Evolutionary conservation across 2,797 vertebrate genomes (phyloP).

Genomic region (Pseudomugil gertrudae): DNA sequence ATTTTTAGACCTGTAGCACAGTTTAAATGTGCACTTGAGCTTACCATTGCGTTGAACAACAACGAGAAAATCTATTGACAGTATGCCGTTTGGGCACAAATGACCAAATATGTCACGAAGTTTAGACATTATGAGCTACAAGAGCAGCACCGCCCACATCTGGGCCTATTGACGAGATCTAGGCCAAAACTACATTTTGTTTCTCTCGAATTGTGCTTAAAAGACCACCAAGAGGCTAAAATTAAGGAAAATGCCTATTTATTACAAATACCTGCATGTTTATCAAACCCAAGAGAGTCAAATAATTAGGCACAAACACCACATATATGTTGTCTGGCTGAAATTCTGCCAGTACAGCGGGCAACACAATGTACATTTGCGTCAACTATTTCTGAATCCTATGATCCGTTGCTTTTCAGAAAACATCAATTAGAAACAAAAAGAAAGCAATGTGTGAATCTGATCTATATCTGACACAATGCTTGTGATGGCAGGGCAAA

Average conservation of each 20-base stretch:
- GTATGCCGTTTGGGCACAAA: background rate
- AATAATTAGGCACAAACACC: background rate
- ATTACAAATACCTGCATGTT: rapidly evolving
- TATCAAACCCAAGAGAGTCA: background rate
- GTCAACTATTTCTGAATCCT: background rate
- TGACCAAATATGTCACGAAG: background rate
- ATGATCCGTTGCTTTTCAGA: background rate
- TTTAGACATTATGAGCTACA: background rate
- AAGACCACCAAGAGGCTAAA: background rate
- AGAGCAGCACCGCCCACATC: slow-evolving; percentile 22
- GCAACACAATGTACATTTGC: background rate
- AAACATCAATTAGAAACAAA: background rate
- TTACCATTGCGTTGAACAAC: no score
- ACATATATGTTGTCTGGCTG: background rate
- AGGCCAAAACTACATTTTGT: slow-evolving; percentile 17
- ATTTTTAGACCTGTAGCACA: background rate
- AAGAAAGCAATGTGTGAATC: no score
- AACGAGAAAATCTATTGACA: no score
- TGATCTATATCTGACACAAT: background rate
- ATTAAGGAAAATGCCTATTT: rapidly evolving
- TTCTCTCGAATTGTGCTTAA: background rate
- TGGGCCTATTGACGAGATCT: slow-evolving; percentile 16
- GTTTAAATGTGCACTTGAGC: rapidly evolving
- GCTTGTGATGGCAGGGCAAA: rapidly evolving
- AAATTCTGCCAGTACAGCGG: slow-evolving; percentile 19